phyloP scores from a whole-genome alignment of 2,113 vertebrate genomes.

The Phylloscopus whistleri region DNA sequence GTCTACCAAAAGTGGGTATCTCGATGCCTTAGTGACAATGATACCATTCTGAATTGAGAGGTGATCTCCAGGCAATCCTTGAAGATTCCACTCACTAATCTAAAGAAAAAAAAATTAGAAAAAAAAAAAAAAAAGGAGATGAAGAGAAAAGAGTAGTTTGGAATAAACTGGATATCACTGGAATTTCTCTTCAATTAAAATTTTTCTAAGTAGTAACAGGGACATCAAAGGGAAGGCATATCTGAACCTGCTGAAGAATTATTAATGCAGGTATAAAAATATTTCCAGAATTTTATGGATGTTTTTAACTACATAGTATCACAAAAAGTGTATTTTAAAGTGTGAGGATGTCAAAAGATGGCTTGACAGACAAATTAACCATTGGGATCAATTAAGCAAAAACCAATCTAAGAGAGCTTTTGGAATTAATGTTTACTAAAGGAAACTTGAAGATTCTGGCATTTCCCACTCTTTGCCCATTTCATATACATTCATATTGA shows the following conservation, averaged over 20 bases:
- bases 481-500: neutral
- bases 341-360: neutral
- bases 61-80: conserved; percentile 77
- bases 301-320: neutral
- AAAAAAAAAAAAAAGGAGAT: neutral
- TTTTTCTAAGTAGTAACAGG: neutral
- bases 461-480: neutral
- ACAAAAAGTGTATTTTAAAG: neutral
- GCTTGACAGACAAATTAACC: neutral
- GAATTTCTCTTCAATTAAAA: neutral
- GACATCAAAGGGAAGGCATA: neutral
- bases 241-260: neutral
- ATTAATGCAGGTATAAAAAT: neutral
- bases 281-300: neutral
- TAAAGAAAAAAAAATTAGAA: neutral
- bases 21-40: conserved; percentile 78
- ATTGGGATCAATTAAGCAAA: neutral
- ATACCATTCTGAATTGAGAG: conserved; percentile 81
- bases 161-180: neutral
- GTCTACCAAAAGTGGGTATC: conserved; percentile 78
- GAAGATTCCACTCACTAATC: conserved; percentile 79
- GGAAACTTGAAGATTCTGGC: neutral
- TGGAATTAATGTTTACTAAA: neutral
- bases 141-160: neutral
- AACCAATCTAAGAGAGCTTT: neutral